Conservation (phyloP, 2,113 vertebrate species). For the Oreochromis tanganicae region DNA sequence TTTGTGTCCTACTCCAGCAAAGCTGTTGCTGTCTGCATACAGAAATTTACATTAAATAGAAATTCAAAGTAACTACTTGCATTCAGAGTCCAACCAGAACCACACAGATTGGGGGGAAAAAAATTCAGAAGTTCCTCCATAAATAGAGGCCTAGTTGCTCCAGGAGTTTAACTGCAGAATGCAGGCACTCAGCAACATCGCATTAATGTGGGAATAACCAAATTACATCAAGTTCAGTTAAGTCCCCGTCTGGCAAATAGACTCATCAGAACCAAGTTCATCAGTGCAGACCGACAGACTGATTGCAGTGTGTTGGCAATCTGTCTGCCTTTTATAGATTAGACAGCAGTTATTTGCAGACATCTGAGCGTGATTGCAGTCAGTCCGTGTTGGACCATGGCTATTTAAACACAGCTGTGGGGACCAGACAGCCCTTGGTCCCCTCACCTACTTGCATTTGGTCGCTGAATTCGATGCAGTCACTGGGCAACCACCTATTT, state of each 20-base stretch:
- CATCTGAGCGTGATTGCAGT: background rate
- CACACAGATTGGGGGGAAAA: background rate
- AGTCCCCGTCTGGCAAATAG: background rate
- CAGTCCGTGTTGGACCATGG: background rate
- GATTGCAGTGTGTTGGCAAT: background rate
- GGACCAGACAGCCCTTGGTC: background rate
- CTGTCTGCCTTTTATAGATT: background rate
- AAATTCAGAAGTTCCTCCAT: background rate
- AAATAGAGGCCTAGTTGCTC: background rate
- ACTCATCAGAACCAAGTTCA: background rate
- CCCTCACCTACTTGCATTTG: background rate
- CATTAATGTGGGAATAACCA: background rate
- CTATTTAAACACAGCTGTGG: background rate
- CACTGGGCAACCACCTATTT: background rate
- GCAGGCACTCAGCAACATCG: background rate
- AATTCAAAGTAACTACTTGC: background rate
- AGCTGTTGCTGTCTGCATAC: background rate
- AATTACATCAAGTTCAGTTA: background rate
- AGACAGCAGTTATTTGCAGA: background rate
- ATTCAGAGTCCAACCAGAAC: background rate
- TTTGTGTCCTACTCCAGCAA: background rate
- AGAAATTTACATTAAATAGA: background rate
- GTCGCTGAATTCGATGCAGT: background rate
- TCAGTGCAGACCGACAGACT: fast-evolving
- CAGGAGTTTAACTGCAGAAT: background rate